Conservation (phyloP, 37 sponge, comb jelly and placozoan species). For the Halisarca cf. caerulea region DNA sequence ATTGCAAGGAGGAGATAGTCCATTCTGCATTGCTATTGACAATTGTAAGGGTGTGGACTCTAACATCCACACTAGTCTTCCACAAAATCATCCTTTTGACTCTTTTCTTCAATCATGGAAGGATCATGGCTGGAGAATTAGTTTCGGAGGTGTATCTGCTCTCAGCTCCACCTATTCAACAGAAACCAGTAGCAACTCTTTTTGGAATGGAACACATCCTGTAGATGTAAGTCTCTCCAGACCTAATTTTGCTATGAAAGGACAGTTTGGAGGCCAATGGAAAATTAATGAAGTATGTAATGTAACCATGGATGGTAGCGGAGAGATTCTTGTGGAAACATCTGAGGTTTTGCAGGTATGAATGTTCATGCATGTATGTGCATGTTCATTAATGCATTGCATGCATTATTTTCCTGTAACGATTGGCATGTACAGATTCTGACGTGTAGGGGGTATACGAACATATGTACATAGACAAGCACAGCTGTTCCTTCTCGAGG, state of each 20-base stretch:
- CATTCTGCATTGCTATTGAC: conserved; percentile 11
- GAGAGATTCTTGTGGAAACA: background rate
- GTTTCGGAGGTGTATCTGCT: background rate
- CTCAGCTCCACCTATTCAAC: background rate
- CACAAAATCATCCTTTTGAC: background rate
- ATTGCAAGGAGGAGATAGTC: background rate
- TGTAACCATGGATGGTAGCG: background rate
- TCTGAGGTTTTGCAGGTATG: no score
- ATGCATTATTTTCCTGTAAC: no score
- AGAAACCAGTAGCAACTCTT: no score
- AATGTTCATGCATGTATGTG: no score
- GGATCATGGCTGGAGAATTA: conserved; percentile 4
- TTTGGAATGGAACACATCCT: background rate
- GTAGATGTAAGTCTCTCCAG: background rate
- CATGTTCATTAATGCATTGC: no score
- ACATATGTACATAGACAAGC: no score
- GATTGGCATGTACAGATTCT: no score
- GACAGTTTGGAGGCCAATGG: background rate
- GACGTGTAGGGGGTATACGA: no score
- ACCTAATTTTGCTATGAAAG: background rate
- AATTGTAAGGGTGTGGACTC: background rate
- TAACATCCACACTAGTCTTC: background rate
- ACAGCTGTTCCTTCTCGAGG: no score
- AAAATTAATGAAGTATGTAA: background rate
- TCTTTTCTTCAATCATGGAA: background rate